Evolutionary conservation across 2,797 vertebrate genomes (phyloP).

Genomic region (Tarsius wallacei): DNA sequence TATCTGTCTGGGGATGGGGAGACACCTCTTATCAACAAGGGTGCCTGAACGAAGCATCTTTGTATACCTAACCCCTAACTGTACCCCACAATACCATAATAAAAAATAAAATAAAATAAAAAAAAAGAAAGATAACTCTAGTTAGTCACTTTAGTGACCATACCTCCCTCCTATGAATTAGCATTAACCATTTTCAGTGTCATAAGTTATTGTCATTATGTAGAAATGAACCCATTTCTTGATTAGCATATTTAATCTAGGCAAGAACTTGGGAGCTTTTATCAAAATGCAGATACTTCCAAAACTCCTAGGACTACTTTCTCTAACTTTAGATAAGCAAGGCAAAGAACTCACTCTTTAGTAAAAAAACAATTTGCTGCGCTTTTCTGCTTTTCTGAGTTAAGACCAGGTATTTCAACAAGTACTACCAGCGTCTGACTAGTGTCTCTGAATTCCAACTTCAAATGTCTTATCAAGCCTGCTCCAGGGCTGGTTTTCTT

Average conservation of each 20-base stretch:
- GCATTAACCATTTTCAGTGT: neutral
- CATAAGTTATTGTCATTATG: neutral
- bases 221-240: neutral
- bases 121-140: neutral
- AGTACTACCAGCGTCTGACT: neutral
- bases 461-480: neutral
- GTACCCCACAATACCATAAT: no score
- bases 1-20: no score
- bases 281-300: slow-evolving; percentile 2
- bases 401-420: neutral
- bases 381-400: slow-evolving; percentile 18
- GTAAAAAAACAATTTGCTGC: neutral
- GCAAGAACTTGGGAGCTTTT: neutral
- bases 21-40: no score
- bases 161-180: neutral
- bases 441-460: slow-evolving; percentile 7
- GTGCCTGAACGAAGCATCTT: no score
- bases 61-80: no score
- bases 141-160: neutral
- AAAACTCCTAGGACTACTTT: neutral
- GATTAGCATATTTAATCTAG: neutral
- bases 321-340: neutral
- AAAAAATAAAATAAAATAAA: no score
- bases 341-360: neutral
- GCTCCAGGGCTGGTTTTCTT: neutral